Evolutionary conservation across 2,888 invertebrate species (phyloP), one percentile per base, ranked within the genome.

Genomic region (Cecidostiba fungosa): DNA sequence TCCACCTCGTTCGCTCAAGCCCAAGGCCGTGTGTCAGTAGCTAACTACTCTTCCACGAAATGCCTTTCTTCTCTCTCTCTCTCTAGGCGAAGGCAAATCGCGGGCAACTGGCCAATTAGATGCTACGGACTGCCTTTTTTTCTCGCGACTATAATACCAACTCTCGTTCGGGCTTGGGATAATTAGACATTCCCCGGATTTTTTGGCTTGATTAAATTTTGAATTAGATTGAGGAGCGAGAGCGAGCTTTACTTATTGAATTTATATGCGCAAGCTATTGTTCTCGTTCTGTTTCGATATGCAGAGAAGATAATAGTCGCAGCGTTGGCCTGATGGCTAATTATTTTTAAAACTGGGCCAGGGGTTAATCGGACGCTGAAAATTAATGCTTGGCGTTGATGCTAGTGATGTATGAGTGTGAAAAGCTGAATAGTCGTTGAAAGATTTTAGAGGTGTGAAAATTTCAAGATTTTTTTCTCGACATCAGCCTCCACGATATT

Each of bases 311-410:
- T 36, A 6, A 12, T 43, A 26, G 12, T 4, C 62, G 26, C n/a
- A n/a, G n/a, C n/a, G 29, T 2, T 8, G 26, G 16, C 23, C 59
- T n/a, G n/a, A n/a, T n/a, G 29, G 54, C 54, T 59, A 66, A 66
- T 66, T 66, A 66, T 66, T 66, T 66, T 66, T 66, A 66, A 66
- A 66, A 66, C 62, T 66, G 62, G 62, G 62, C 26, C 62, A 66
- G 29, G 62, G 62, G 62, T 66, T 66, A 26, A 29, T 59, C 62
- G 62, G 29, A 29, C 26, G 3, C 3, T 26, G 29, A 66, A 66
- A 26, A 66, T 59, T 23, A 66, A 66, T 66, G 62, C 62, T 62
- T 23, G 23, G 6, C 54, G 23, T 50, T 50, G 8, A n/a, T 59
- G 10, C n/a, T 36, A 43, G 39, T 2, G 39, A 10, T 43, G 10